A percentile compares a stretch with the other conserved stretches of the same genome.
Evolutionary conservation across 1,140 invertebrate genomes (phyloP).

Genomic region (Mylabris phalerata): DNA sequence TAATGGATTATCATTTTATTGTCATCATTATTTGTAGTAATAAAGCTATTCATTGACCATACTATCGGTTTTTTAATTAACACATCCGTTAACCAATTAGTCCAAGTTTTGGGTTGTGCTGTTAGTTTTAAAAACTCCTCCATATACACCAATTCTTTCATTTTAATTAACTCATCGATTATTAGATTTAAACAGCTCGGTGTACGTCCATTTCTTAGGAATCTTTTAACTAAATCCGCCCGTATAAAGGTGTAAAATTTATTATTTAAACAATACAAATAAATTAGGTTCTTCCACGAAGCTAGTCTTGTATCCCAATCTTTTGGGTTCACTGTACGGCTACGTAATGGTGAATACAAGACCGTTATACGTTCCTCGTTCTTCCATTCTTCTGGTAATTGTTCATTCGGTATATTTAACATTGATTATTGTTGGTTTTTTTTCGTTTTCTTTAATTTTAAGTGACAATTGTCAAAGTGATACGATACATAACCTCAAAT

Average conservation of each 20-base stretch:
- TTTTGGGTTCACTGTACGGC: conserved; percentile 43
- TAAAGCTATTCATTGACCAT: conserved; percentile 38
- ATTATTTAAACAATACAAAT: conserved; percentile 39
- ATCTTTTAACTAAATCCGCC: conserved; percentile 36
- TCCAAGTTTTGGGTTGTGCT: conserved; percentile 34
- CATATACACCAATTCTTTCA: conserved; percentile 30
- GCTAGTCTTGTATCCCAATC: conserved; percentile 47
- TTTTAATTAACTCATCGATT: conserved; percentile 39
- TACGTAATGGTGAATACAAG: conserved; percentile 45
- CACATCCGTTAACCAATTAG: conserved; percentile 37
- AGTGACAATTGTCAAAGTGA: too few species aligned
- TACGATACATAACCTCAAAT: too few species aligned
- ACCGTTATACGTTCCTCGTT: conserved; percentile 46
- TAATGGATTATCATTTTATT: conserved; percentile 4
- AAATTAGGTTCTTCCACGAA: conserved; percentile 46
- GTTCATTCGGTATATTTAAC: conserved; percentile 31
- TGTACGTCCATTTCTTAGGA: conserved; percentile 40
- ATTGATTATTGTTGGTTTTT: conserved; percentile 3
- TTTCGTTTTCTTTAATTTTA: too few species aligned
- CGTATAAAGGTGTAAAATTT: conserved; percentile 38
- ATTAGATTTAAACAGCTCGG: conserved; percentile 42
- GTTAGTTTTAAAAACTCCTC: conserved; percentile 30
- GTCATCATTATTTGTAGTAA: conserved; percentile 13
- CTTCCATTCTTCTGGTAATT: conserved; percentile 42
- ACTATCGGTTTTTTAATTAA: conserved; percentile 38